A percentile compares a stretch with the other conserved stretches of the same genome.
These are phyloP conservation scores for Ceratotherium simum DNA, from an alignment of 2,113 vertebrate species.

Conservation along the genomic window DNA sequence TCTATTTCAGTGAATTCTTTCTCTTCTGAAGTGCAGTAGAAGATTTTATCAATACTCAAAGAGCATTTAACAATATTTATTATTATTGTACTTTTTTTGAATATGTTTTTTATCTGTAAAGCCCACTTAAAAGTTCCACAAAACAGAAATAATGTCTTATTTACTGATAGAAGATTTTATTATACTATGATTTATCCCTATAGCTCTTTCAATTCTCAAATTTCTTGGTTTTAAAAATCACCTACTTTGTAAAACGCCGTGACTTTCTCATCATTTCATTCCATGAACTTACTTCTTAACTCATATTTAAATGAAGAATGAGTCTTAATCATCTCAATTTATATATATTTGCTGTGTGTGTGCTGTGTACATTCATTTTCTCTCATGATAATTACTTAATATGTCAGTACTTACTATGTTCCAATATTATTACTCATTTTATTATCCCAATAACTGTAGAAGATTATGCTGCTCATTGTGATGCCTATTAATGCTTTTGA, in stretches of 20 bases:
- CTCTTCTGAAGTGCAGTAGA: not conserved
- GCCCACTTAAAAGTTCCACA: not conserved
- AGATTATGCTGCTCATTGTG: not conserved
- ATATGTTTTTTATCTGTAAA: not conserved
- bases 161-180: not conserved
- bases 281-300: not conserved
- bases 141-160: not conserved
- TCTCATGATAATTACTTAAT: not conserved
- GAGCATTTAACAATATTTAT: not conserved
- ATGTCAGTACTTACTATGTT: not conserved
- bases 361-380: not conserved
- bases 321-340: not conserved
- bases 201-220: not conserved
- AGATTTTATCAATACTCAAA: not conserved
- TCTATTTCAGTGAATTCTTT: not conserved
- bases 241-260: not conserved
- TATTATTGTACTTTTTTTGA: not conserved
- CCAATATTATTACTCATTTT: not conserved
- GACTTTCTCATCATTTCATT: not conserved
- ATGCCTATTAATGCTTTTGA: not conserved
- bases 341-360: not conserved
- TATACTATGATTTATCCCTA: not conserved
- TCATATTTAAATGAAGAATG: conserved; percentile 10
- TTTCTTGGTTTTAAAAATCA: not conserved
- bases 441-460: not conserved